These are phyloP conservation scores for Andrena hattorfiana DNA, from an alignment of 2,888 invertebrate species.

Conservation along the genomic window DNA sequence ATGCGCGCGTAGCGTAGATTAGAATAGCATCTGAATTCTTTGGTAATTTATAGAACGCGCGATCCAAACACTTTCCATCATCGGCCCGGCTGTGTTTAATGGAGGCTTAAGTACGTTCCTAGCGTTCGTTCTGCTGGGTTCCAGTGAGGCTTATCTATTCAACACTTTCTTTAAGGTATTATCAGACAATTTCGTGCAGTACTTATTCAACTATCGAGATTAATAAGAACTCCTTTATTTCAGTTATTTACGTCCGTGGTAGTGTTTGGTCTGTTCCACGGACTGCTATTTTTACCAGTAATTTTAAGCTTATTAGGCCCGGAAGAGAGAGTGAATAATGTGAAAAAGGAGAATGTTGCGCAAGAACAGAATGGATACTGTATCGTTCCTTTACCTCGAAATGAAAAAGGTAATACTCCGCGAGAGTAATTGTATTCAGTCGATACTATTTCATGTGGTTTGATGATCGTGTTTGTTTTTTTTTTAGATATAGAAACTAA, in stretches of 20 bases:
- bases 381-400: conserved; percentile 63
- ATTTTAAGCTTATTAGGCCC: conserved; percentile 85
- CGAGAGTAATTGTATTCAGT: conserved; percentile 8
- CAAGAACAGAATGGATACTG: conserved; percentile 69
- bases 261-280: conserved; percentile 86
- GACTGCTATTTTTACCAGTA: conserved; percentile 86
- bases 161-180: conserved; percentile 86
- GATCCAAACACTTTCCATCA: conserved; percentile 83
- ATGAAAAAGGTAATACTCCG: conserved; percentile 58
- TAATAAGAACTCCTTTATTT: conserved; percentile 48
- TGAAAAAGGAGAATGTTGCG: conserved; percentile 44
- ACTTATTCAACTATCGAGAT: background rate
- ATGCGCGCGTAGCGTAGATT: no score
- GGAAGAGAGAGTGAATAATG: conserved; percentile 56
- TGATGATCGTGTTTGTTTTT: background rate
- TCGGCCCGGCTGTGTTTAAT: conserved; percentile 86
- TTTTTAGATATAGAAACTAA: conserved; percentile 53
- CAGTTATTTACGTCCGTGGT: conserved; percentile 86
- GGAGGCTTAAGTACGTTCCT: conserved; percentile 86
- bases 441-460: background rate
- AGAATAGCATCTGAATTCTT: background rate
- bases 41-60: conserved; percentile 78
- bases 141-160: conserved; percentile 86
- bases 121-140: conserved; percentile 85
- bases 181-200: background rate